These are phyloP conservation scores for Drosophila longiperda DNA, from an alignment of 2,888 invertebrate species.

Conservation along the genomic window DNA sequence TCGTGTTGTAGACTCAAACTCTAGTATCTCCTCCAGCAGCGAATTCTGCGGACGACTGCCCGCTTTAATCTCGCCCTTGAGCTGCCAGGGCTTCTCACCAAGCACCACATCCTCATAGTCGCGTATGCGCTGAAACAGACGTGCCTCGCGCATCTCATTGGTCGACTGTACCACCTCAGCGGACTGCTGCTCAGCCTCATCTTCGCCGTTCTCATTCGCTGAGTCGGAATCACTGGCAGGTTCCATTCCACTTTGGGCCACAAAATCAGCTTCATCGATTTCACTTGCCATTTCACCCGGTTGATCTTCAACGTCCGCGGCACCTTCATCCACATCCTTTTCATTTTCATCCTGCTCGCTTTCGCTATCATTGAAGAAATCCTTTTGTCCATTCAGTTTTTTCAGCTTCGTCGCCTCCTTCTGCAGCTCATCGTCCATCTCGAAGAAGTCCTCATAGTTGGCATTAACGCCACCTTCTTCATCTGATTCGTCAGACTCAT, in stretches of 20 bases:
- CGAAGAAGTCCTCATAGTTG: slow-evolving; percentile 90
- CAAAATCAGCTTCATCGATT: slow-evolving; percentile 64
- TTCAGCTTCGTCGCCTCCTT: slow-evolving; percentile 17
- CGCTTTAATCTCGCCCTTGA: slow-evolving; percentile 95
- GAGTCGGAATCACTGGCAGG: slow-evolving; percentile 67
- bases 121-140: slow-evolving; percentile 89
- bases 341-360: slow-evolving; percentile 54
- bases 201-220: slow-evolving; percentile 44
- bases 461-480: slow-evolving; percentile 84
- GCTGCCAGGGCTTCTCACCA: slow-evolving; percentile 95
- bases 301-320: slow-evolving; percentile 38
- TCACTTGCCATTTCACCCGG: slow-evolving; percentile 50
- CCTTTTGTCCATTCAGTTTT: slow-evolving; percentile 43
- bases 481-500: slow-evolving; percentile 67
- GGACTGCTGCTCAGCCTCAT: slow-evolving; percentile 19
- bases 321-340: slow-evolving; percentile 17
- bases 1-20: slow-evolving; percentile 93
- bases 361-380: slow-evolving; percentile 68
- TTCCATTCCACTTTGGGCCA: slow-evolving; percentile 66
- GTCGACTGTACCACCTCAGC: slow-evolving; percentile 86
- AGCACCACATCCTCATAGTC: slow-evolving; percentile 90
- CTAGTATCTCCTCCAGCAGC: slow-evolving; percentile 94
- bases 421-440: slow-evolving; percentile 80
- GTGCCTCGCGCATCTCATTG: slow-evolving; percentile 91
- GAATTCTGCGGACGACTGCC: slow-evolving; percentile 95